A percentile compares a stretch with the other conserved stretches of the same genome.
These are phyloP conservation scores for Clupea harengus DNA, from an alignment of 2,113 vertebrate genomes.

Conservation along the genomic window DNA sequence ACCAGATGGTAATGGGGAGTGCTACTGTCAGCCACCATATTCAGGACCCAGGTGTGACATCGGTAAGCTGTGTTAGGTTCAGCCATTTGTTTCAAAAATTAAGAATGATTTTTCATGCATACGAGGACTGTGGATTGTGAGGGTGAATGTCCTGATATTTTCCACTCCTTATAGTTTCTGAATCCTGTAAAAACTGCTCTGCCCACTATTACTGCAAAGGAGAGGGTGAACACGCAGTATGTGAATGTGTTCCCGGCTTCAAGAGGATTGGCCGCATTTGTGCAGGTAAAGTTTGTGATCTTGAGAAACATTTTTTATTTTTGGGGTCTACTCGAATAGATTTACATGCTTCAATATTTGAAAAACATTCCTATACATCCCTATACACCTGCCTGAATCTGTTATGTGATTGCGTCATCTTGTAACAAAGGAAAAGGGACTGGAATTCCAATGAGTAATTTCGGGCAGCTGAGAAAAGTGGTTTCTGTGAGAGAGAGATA, in stretches of 20 bases:
- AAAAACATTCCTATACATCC: no score
- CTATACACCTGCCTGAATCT: no score
- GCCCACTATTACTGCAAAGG: slow-evolving; percentile 76
- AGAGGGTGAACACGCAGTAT: slow-evolving; percentile 49
- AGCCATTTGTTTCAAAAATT: not conserved
- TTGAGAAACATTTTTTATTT: no score
- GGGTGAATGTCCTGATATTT: slow-evolving; percentile 16
- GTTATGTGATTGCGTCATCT: no score
- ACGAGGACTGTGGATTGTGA: not conserved
- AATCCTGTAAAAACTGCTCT: slow-evolving; percentile 72
- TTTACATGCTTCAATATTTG: no score
- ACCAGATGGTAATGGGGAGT: slow-evolving; percentile 76
- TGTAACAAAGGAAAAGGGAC: no score
- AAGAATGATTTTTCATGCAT: not conserved
- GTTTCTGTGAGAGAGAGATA: no score
- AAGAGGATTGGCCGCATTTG: slow-evolving; percentile 54
- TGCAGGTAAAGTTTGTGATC: slow-evolving; percentile 50
- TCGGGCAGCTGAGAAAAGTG: no score
- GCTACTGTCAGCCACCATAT: slow-evolving; percentile 87
- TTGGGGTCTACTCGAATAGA: no score
- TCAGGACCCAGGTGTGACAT: slow-evolving; percentile 81
- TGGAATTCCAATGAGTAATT: no score
- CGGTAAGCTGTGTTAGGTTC: slow-evolving; percentile 64
- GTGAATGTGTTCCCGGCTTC: slow-evolving; percentile 81
- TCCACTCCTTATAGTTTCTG: slow-evolving; percentile 70